A percentile compares a stretch with the other conserved stretches of the same genome.
These are phyloP conservation scores for Coregonus ussuriensis DNA, from an alignment of 2,797 vertebrate genomes.

Conservation along the genomic window DNA sequence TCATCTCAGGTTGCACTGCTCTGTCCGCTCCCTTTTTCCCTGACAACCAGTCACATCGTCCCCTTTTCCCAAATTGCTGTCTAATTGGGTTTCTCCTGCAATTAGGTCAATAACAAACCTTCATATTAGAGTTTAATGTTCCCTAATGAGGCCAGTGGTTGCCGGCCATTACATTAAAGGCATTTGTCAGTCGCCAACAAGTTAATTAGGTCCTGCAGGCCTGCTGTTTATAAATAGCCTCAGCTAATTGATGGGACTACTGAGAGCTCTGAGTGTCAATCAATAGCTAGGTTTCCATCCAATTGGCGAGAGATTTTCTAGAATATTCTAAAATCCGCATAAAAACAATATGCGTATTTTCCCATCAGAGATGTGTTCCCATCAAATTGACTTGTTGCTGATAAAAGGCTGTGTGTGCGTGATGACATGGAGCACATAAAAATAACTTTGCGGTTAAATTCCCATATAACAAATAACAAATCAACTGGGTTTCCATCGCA, in stretches of 20 bases:
- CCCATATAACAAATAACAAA: not conserved
- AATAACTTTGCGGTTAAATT: too few relatives aligned
- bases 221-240: slow-evolving; percentile 71
- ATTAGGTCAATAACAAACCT: slow-evolving; percentile 77
- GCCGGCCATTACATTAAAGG: slow-evolving; percentile 46
- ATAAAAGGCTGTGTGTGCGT: too few relatives aligned
- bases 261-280: slow-evolving; percentile 51
- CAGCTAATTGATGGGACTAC: slow-evolving; percentile 67
- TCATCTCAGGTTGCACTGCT: slow-evolving; percentile 49
- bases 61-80: slow-evolving; percentile 62
- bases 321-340: too few relatives aligned
- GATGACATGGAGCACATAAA: too few relatives aligned
- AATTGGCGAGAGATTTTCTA: too few relatives aligned
- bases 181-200: slow-evolving; percentile 45
- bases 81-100: slow-evolving; percentile 70
- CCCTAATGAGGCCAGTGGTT: slow-evolving; percentile 73
- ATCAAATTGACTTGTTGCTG: too few relatives aligned
- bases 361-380: too few relatives aligned
- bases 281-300: slow-evolving; percentile 7
- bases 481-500: too few relatives aligned
- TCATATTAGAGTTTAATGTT: slow-evolving; percentile 77
- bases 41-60: slow-evolving; percentile 49
- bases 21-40: not conserved
- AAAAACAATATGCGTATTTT: too few relatives aligned
- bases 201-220: slow-evolving; percentile 65